These are phyloP conservation scores for Apamea anceps DNA, from an alignment of 2,888 invertebrate genomes.

Conservation along the genomic window DNA sequence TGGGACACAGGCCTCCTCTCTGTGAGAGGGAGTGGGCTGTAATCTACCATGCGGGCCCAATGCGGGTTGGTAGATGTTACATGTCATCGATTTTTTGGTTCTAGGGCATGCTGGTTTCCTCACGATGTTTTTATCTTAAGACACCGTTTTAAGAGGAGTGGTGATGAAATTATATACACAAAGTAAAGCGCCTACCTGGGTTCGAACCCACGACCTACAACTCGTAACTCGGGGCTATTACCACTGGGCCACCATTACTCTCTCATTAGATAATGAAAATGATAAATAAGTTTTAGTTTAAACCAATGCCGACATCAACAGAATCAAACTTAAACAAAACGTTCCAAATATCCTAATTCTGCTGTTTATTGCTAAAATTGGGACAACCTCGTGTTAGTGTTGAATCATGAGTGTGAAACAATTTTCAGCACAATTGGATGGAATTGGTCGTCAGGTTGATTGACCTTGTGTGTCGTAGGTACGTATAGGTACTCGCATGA, in stretches of 20 bases:
- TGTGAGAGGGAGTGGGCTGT: too few species aligned
- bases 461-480: slow-evolving; percentile 47
- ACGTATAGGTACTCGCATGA: slow-evolving; percentile 30
- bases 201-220: background rate
- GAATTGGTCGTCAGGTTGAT: slow-evolving; percentile 68
- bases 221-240: background rate
- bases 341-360: slow-evolving; percentile 42
- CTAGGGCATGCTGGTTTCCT: background rate
- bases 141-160: background rate
- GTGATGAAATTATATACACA: background rate
- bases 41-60: too few species aligned
- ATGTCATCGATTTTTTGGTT: background rate
- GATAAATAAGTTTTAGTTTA: background rate
- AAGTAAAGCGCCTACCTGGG: background rate
- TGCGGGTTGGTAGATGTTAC: background rate
- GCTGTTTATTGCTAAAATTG: slow-evolving; percentile 55
- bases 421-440: slow-evolving; percentile 68
- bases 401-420: slow-evolving; percentile 62
- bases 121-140: background rate
- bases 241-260: background rate
- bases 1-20: too few species aligned
- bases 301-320: background rate
- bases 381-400: slow-evolving; percentile 45
- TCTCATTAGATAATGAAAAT: background rate
- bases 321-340: slow-evolving; percentile 27